Conservation (phyloP, 1,140 invertebrate species). For the Chelonus insularis region DNA sequence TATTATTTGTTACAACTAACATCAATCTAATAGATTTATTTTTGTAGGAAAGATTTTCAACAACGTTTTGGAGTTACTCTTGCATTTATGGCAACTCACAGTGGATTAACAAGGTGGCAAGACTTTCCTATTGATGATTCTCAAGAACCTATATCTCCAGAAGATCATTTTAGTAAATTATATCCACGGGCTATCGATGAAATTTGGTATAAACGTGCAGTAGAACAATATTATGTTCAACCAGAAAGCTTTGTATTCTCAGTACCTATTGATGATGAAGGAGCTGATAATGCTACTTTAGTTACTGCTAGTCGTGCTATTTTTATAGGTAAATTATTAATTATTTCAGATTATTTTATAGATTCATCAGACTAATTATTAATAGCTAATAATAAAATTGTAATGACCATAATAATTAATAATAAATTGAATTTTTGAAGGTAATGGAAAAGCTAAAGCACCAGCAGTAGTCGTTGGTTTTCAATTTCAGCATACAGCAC, state of each 20-base stretch:
- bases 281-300: conserved; percentile 67
- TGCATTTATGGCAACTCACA: conserved; percentile 86
- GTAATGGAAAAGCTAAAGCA: conserved; percentile 64
- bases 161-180: conserved; percentile 51
- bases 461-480: conserved; percentile 92
- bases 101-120: conserved; percentile 85
- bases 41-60: conserved; percentile 74
- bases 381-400: too few species aligned
- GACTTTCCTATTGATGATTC: conserved; percentile 65
- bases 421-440: too few species aligned
- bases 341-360: conserved; percentile 18
- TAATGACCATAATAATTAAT: too few species aligned
- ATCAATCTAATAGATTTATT: conserved; percentile 12
- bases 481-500: conserved; percentile 78
- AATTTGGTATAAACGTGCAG: conserved; percentile 90
- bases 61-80: conserved; percentile 81
- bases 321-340: conserved; percentile 62
- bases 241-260: conserved; percentile 86
- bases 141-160: conserved; percentile 30
- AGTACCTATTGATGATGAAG: conserved; percentile 75
- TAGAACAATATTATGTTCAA: conserved; percentile 83
- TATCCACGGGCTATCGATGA: conserved; percentile 79
- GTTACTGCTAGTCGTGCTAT: conserved; percentile 89
- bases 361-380: too few species aligned
- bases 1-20: too few species aligned